Conservation (phyloP, 2,797 vertebrate species). For the Anolis apletophallus region DNA sequence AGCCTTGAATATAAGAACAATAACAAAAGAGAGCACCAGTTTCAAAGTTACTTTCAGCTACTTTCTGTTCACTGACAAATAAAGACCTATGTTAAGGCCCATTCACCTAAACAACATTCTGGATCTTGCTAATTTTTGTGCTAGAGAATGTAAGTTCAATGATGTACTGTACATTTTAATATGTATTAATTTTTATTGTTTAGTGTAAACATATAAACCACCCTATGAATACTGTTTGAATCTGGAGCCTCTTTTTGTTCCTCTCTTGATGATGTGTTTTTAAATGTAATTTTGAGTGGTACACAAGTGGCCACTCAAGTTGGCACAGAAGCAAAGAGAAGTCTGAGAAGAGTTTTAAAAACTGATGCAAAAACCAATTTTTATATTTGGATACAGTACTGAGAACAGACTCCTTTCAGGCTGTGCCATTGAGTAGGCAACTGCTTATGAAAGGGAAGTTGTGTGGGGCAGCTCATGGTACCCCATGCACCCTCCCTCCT, state of each 20-base stretch:
- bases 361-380: not conserved
- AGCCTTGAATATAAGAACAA: not conserved
- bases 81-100: too few species aligned
- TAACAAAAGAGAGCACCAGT: not conserved
- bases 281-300: not conserved
- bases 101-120: too few species aligned
- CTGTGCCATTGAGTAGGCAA: too few species aligned
- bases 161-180: too few species aligned
- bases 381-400: not conserved
- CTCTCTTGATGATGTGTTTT: not conserved
- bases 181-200: too few species aligned
- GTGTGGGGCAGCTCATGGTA: too few species aligned
- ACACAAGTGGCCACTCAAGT: not conserved
- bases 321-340: not conserved
- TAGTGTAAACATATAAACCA: not conserved
- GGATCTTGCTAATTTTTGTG: too few species aligned
- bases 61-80: too few species aligned
- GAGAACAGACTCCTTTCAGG: not conserved
- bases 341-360: not conserved
- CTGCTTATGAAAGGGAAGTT: too few species aligned
- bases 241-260: not conserved
- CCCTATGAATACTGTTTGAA: not conserved
- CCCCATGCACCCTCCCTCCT: too few species aligned
- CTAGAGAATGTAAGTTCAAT: too few species aligned
- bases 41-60: not conserved